A percentile compares a stretch with the other conserved stretches of the same genome.
Conservation (phyloP, 2,797 vertebrate species). For the Scyliorhinus canicula region DNA sequence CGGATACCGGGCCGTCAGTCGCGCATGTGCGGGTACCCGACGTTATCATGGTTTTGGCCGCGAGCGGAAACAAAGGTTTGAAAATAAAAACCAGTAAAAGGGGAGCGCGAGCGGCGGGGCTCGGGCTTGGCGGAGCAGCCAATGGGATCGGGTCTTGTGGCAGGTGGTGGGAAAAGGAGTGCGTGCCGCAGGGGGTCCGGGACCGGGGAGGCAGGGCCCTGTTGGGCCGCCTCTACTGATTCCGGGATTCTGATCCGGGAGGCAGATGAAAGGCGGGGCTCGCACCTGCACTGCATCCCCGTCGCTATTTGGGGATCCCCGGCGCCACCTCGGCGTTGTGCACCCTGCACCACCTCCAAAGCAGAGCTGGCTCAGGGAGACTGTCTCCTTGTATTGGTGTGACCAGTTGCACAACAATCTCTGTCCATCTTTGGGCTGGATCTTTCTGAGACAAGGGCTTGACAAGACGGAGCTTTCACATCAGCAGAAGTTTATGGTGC, state of each 20-base stretch:
- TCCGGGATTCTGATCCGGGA: background rate
- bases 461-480: background rate
- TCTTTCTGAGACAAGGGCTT: background rate
- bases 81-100: background rate
- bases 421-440: background rate
- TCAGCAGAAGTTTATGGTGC: background rate
- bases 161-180: background rate
- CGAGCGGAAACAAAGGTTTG: slow-evolving; percentile 20
- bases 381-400: background rate
- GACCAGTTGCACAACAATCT: background rate
- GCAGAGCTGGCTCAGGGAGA: background rate
- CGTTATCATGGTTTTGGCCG: background rate
- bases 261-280: background rate
- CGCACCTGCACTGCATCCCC: too few relatives aligned
- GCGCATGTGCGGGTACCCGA: background rate
- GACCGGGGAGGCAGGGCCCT: background rate
- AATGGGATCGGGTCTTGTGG: background rate
- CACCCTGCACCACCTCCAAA: background rate
- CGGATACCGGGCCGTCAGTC: background rate
- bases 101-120: background rate
- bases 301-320: too few relatives aligned
- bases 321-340: background rate
- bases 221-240: background rate
- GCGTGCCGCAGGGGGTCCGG: background rate
- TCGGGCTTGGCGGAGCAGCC: background rate